These are phyloP conservation scores for Sternotherus odoratus DNA, from an alignment of 2,797 vertebrate species.

Conservation along the genomic window DNA sequence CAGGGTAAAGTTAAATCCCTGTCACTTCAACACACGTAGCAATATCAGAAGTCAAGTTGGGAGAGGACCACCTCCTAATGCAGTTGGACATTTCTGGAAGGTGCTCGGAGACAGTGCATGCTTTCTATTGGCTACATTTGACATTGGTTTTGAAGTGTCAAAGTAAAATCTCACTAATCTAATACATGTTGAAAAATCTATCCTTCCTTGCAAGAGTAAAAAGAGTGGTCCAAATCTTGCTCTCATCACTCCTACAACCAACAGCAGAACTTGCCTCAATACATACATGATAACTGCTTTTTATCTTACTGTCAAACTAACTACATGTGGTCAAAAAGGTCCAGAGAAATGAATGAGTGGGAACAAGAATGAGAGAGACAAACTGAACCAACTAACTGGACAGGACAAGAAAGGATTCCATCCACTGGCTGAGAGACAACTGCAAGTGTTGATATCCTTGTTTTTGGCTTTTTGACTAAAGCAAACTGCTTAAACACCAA, in stretches of 20 bases:
- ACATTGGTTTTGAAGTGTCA: background rate
- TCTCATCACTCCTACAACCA: background rate
- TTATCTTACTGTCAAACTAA: background rate
- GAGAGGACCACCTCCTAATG: background rate
- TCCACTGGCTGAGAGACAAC: background rate
- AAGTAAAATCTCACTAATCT: fast-evolving
- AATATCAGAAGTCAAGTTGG: background rate
- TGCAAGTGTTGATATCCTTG: background rate
- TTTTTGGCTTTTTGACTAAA: background rate
- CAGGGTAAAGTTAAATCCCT: background rate
- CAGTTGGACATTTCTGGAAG: background rate
- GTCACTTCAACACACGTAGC: background rate
- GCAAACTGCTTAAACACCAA: background rate
- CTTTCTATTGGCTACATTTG: background rate
- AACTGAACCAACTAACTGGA: background rate
- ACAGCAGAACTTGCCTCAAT: background rate
- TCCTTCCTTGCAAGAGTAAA: background rate
- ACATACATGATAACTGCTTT: background rate
- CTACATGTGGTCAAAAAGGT: background rate
- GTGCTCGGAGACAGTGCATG: background rate
- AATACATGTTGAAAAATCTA: fast-evolving
- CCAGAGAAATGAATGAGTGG: background rate
- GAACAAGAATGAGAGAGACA: background rate
- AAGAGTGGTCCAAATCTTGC: background rate
- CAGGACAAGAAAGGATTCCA: background rate